Conservation (phyloP, 2,888 invertebrate species). For the Nasonia oneida region DNA sequence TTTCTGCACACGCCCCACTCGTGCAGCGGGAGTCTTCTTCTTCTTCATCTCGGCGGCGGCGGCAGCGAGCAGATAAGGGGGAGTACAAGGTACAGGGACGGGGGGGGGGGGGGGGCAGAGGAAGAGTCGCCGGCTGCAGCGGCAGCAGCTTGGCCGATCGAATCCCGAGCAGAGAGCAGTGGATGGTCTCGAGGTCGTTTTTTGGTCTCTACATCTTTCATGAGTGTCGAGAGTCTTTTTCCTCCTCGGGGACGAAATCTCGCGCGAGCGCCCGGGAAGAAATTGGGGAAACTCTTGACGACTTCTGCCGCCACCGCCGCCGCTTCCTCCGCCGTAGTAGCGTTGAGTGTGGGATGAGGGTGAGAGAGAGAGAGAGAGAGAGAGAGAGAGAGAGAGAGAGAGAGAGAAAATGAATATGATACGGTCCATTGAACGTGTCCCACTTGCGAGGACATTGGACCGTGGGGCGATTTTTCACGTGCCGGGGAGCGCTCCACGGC, state of each 20-base stretch:
- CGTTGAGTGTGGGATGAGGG: neutral
- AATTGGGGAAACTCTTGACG: slow-evolving; percentile 54
- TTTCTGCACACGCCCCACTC: slow-evolving; percentile 63
- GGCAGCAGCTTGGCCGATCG: slow-evolving; percentile 62
- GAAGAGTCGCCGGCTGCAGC: slow-evolving; percentile 38
- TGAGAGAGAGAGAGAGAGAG: neutral
- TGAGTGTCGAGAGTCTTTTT: slow-evolving; percentile 64
- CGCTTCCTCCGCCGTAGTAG: neutral
- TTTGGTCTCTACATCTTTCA: slow-evolving; percentile 67
- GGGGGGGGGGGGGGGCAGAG: neutral
- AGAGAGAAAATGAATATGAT: slow-evolving; percentile 59
- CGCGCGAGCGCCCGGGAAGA: slow-evolving; percentile 39
- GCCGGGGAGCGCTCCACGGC: slow-evolving; percentile 39
- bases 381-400: neutral
- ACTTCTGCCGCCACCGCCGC: slow-evolving; percentile 21
- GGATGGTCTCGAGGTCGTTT: slow-evolving; percentile 65
- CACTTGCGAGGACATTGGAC: slow-evolving; percentile 55
- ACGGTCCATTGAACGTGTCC: slow-evolving; percentile 60
- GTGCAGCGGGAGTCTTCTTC: slow-evolving; percentile 25
- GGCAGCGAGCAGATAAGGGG: slow-evolving; percentile 29
- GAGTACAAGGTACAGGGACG: neutral
- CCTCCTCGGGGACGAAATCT: slow-evolving; percentile 57
- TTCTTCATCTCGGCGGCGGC: slow-evolving; percentile 22
- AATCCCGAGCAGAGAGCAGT: slow-evolving; percentile 61
- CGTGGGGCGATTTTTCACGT: slow-evolving; percentile 45